Evolutionary conservation across 2,797 vertebrate genomes (phyloP), one percentile per base, ranked within the genome.

Genomic region (Nyctibius grandis): DNA sequence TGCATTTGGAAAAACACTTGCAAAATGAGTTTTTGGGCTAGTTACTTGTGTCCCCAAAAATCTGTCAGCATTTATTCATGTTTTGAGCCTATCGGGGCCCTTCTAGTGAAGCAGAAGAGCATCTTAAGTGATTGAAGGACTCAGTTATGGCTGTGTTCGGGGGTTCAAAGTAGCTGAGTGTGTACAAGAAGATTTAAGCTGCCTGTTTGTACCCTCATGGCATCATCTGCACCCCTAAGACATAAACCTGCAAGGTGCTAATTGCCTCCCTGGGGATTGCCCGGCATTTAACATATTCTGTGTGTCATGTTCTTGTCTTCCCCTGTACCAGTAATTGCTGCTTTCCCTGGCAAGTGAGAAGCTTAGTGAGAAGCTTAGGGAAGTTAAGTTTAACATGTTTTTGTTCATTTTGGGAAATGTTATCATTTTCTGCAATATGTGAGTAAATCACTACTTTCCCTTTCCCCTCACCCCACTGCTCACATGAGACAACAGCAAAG

Each of bases 221-320:
- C 54, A 90, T 82, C 79, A 88, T 88, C 88, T 93, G 83, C 69
- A 75, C 73, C 76, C 89, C 23, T 72, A 53, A 51, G 59, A 73
- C 61, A 75, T 59, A 76, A 82, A 59, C 54, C 91, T 86, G 36
- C 69, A 65, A 95, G 79, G 82, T 96, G 92, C 95, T 96, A 96
- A 97, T 96, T 97, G 79, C 85, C 48, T 96, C 95, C 73, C 82
- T 56, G 26, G 91, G 63, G 96, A 93, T 31, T 75, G 92, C 42
- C 5, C 5, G 1, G 31, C 59, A 51, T 86, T 95, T 88, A 93
- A 63, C 76, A 56, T 75, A 65, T 7, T 86, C 79, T 48, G 6
- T 59, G 53, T 81, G 65, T 95, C 79, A 56, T 84, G 47, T 86
- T 95, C 87, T 68, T 20, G 50, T 80, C 31, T 92, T 83, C 59